A percentile compares a stretch with the other conserved stretches of the same genome.
Evolutionary conservation across 2,888 invertebrate species (phyloP).

Genomic region (Cephus pygmeus): DNA sequence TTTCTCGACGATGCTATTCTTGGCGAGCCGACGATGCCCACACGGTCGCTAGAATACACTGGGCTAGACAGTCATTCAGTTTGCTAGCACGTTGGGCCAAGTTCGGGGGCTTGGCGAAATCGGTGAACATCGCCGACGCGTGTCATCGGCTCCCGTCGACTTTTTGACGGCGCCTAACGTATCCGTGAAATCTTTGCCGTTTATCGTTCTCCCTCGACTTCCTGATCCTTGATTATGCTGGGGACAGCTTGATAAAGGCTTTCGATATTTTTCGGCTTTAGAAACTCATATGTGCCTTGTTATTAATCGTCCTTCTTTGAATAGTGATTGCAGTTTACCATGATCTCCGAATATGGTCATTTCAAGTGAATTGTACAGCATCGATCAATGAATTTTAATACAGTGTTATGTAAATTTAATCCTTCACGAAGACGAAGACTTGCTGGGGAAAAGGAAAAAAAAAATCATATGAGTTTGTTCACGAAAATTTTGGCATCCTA

Average conservation of each 20-base stretch:
- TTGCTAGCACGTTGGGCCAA: constrained; percentile 44
- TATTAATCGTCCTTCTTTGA: neutral
- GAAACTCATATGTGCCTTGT: neutral
- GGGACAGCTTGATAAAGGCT: neutral
- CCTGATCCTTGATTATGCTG: neutral
- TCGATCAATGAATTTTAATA: neutral
- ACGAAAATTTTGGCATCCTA: neutral
- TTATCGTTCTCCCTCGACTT: neutral
- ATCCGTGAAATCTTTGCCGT: neutral
- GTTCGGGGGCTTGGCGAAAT: constrained; percentile 44
- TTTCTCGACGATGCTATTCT: constrained; percentile 8
- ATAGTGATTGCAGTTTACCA: neutral
- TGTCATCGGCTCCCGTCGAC: neutral
- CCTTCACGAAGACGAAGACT: neutral
- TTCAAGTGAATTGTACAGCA: neutral
- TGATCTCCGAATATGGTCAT: neutral
- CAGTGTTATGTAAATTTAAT: neutral
- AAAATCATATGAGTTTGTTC: neutral
- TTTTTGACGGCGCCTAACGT: neutral
- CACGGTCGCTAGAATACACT: constrained; percentile 11
- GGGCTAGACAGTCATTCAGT: constrained; percentile 35
- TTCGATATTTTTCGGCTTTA: neutral
- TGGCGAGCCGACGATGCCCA: neutral
- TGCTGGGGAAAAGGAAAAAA: neutral
- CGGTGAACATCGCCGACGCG: neutral